These are phyloP conservation scores for Azemiops feae DNA, from an alignment of 2,113 vertebrate genomes.

Conservation along the genomic window DNA sequence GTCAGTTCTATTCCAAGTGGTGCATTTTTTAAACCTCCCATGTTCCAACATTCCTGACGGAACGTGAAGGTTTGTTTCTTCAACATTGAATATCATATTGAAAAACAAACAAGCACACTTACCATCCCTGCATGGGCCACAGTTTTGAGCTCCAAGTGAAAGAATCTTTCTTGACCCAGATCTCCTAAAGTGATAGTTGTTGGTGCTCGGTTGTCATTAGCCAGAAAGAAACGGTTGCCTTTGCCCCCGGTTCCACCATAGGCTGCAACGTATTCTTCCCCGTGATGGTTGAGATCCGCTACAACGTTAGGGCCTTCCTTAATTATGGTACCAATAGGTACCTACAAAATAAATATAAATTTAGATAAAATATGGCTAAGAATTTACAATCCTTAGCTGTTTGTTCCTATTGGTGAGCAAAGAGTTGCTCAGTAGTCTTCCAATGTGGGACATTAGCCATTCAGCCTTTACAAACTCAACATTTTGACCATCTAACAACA, in stretches of 20 bases:
- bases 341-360: constrained; percentile 64
- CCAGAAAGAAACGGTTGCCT: constrained; percentile 91
- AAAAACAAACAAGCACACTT: not conserved
- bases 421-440: not conserved
- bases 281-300: constrained; percentile 78
- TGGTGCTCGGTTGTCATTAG: constrained; percentile 90
- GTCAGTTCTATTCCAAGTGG: not conserved
- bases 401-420: not conserved
- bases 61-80: not conserved
- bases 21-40: not conserved
- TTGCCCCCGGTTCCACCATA: constrained; percentile 88
- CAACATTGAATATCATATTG: constrained; percentile 9
- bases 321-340: constrained; percentile 89
- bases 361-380: not conserved
- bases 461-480: not conserved
- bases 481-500: not conserved
- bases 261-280: constrained; percentile 83
- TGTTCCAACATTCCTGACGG: not conserved
- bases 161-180: constrained; percentile 78
- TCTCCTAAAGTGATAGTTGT: constrained; percentile 74
- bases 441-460: not conserved
- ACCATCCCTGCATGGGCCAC: constrained; percentile 95
- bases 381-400: too few relatives aligned
- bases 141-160: constrained; percentile 89
- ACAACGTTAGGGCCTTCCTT: constrained; percentile 78